A percentile compares a stretch with the other conserved stretches of the same genome.
These are phyloP conservation scores for Lycia hirtaria DNA, from an alignment of 2,888 invertebrate species.

Conservation along the genomic window DNA sequence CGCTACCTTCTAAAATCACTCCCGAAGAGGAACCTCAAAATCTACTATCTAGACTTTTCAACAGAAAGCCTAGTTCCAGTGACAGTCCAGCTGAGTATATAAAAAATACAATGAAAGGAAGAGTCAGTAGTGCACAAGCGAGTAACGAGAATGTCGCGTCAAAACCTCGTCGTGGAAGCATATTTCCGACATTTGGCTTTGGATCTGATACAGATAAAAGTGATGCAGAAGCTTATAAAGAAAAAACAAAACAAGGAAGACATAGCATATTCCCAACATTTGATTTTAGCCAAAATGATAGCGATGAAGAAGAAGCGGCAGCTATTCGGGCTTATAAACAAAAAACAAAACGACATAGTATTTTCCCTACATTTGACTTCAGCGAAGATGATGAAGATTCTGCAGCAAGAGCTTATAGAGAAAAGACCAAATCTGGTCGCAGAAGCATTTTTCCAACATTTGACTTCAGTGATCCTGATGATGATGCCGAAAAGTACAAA, in stretches of 20 bases:
- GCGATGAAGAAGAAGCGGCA: conserved; percentile 51
- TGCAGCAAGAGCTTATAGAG: conserved; percentile 66
- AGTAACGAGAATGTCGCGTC: conserved; percentile 57
- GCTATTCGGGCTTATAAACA: conserved; percentile 46
- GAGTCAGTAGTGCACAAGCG: conserved; percentile 61
- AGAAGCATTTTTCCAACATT: conserved; percentile 76
- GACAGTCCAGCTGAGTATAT: conserved; percentile 70
- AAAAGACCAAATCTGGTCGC: conserved; percentile 69
- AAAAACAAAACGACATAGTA: conserved; percentile 70
- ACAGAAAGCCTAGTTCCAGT: conserved; percentile 62
- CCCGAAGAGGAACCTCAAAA: conserved; percentile 55
- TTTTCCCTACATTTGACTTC: conserved; percentile 75
- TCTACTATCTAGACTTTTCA: conserved; percentile 63
- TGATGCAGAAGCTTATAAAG: conserved; percentile 68
- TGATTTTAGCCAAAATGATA: conserved; percentile 68
- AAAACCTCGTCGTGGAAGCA: conserved; percentile 67
- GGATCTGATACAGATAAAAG: conserved; percentile 57
- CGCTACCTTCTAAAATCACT: conserved; percentile 63
- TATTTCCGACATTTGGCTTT: conserved; percentile 67
- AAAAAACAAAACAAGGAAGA: conserved; percentile 70
- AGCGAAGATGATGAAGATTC: conserved; percentile 76
- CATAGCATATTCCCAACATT: conserved; percentile 74
- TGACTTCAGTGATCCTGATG: conserved; percentile 73
- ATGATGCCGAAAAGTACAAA: conserved; percentile 68
- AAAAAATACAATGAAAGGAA: conserved; percentile 69